Evolutionary conservation across 2,888 invertebrate species (phyloP).

Genomic region (Ochlodes sylvanus): DNA sequence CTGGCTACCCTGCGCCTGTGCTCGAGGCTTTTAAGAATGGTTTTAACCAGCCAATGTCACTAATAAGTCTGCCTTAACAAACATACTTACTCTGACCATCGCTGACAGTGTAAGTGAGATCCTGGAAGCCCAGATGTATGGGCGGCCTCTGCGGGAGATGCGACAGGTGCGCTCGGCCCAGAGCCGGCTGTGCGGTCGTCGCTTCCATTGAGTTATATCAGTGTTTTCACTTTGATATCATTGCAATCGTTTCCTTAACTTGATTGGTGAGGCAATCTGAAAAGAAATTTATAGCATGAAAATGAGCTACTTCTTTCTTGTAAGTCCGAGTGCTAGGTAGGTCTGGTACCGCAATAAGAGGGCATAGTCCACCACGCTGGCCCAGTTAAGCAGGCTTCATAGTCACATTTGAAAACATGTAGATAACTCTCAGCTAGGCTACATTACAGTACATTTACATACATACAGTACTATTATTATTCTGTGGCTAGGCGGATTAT

Average conservation of each 20-base stretch:
- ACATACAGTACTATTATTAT: too few relatives aligned
- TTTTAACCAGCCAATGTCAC: too few relatives aligned
- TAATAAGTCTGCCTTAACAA: neutral
- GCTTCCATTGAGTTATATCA: constrained; percentile 35
- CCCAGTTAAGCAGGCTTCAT: too few relatives aligned
- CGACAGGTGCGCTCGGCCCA: constrained; percentile 75
- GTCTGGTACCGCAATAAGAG: too few relatives aligned
- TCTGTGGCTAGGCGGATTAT: too few relatives aligned
- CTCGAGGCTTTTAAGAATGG: too few relatives aligned
- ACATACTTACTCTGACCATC: constrained; percentile 82
- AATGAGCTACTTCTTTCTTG: neutral
- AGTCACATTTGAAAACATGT: too few relatives aligned
- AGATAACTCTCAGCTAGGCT: too few relatives aligned
- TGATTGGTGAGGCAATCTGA: constrained; percentile 20
- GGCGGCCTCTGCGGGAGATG: constrained; percentile 88
- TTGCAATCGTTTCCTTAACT: neutral
- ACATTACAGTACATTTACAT: too few relatives aligned
- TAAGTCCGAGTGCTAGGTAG: too few relatives aligned
- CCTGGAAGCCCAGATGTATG: constrained; percentile 93
- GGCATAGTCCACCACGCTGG: too few relatives aligned
- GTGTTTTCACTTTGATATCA: constrained; percentile 8
- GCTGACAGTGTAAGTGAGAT: constrained; percentile 92
- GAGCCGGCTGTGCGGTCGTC: constrained; percentile 39
- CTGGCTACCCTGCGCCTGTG: too few relatives aligned
- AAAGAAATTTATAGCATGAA: constrained; percentile 10